phyloP scores from a whole-genome alignment of 2,113 vertebrate species.

The Corvus moneduloides region DNA sequence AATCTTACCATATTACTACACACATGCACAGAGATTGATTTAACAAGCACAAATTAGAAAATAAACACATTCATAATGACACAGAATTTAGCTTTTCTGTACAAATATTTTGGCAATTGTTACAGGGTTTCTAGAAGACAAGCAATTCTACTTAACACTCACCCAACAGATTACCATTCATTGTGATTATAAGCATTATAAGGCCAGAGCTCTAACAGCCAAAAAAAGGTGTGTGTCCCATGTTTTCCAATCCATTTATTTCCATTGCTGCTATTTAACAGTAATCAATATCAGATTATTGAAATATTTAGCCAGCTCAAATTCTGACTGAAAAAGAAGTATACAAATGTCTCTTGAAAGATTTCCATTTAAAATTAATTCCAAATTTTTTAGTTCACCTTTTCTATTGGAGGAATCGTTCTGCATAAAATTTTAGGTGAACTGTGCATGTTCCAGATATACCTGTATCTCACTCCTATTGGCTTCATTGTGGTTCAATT shows the following conservation, averaged over 20 bases:
- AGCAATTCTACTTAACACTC: not conserved
- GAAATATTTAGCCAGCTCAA: not conserved
- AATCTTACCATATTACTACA: not conserved
- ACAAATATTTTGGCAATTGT: not conserved
- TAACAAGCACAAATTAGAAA: not conserved
- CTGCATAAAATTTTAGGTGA: not conserved
- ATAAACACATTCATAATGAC: not conserved
- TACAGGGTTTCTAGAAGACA: not conserved
- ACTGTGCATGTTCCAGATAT: not conserved
- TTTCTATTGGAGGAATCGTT: not conserved
- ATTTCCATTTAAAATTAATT: not conserved
- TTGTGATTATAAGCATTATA: not conserved
- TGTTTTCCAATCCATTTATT: not conserved
- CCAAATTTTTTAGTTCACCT: not conserved
- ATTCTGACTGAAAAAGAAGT: not conserved
- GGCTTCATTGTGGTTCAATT: not conserved
- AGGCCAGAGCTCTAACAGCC: not conserved
- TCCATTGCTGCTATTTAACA: slow-evolving; percentile 75
- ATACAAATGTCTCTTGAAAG: not conserved
- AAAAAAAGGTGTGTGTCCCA: not conserved
- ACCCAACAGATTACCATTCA: not conserved
- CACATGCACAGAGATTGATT: not conserved
- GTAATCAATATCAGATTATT: not conserved
- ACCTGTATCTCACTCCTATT: not conserved
- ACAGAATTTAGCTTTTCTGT: not conserved